Evolutionary conservation across 2,113 vertebrate genomes (phyloP).

Genomic region (Phrynosoma platyrhinos): DNA sequence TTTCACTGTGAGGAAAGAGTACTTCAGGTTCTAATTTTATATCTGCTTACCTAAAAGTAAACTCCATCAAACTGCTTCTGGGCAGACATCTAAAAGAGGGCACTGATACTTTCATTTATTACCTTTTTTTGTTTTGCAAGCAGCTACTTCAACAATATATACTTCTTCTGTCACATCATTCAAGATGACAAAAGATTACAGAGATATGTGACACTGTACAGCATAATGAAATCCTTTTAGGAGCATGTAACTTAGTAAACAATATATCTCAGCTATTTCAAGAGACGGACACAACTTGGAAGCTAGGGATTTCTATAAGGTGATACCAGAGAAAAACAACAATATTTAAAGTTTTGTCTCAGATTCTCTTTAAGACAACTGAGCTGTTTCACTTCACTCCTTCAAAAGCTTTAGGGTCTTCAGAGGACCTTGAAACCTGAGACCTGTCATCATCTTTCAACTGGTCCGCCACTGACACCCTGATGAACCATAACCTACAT

Average conservation of each 20-base stretch:
- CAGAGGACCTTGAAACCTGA: conserved; percentile 16
- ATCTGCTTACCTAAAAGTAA: not conserved
- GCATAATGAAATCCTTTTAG: not conserved
- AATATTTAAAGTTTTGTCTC: not conserved
- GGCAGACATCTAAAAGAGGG: not conserved
- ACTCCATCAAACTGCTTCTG: not conserved
- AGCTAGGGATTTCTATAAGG: not conserved
- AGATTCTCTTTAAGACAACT: not conserved
- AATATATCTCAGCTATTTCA: conserved; percentile 9
- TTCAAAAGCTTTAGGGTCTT: conserved; percentile 7
- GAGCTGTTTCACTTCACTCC: not conserved
- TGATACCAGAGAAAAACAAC: not conserved
- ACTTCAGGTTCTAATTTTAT: not conserved
- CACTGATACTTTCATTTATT: not conserved
- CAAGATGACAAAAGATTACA: not conserved
- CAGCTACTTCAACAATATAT: not conserved
- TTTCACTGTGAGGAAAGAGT: not conserved
- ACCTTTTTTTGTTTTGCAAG: not conserved
- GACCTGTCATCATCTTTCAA: not conserved
- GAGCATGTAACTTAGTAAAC: not conserved
- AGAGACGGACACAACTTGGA: not conserved
- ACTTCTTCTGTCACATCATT: conserved; percentile 17
- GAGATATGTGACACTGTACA: conserved; percentile 1
- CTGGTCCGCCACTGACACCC: not conserved
- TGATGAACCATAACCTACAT: not conserved